Evolutionary conservation across 2,888 invertebrate genomes (phyloP), one percentile per base, ranked within the genome.

Genomic region (Leptinotarsa rubiginosa): DNA sequence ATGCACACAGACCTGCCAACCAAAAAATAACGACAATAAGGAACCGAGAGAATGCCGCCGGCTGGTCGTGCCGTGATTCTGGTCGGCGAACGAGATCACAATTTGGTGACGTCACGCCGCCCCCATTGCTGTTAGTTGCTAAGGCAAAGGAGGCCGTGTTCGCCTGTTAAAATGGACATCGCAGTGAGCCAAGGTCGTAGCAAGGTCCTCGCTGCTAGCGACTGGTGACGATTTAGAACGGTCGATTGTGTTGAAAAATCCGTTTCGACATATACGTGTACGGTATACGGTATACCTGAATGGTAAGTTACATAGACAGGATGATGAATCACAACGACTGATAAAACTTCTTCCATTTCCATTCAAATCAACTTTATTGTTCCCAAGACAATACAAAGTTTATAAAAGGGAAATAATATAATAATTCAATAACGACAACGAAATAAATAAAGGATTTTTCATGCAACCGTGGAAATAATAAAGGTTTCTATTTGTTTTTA

Each of bases 71-170:
- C 31, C 25, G 49, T 16, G 69, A 65, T 65, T 65, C 56, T 69
- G 74, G 64, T 67, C 69, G 74, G 74, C 72, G 75, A 78, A 80
- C 77, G 78, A 78, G 76, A 78, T 76, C 80, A 78, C 76, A 79
- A 82, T 79, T 70, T 59, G 76, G 74, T 83, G 84, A 84, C 82
- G 84, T 84, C 84, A 84, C 78, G 52, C 78, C 82, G 83, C 82
- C 84, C 82, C 83, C 82, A 78, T 83, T 78, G 75, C 73, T 70
- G 73, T 70, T 75, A 77, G 79, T 79, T 79, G 78, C 79, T 79
- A 79, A 79, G 78, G 78, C 77, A 71, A 77, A 78, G 74, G 76
- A 78, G 74, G 76, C 72, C 74, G 69, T 69, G 59, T 20, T 65
- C 70, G 54, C 72, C 70, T 73, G 78, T 81, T 81, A 78, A 81